Evolutionary conservation across 1,140 invertebrate species (phyloP).

Genomic region (Arion vulgaris): DNA sequence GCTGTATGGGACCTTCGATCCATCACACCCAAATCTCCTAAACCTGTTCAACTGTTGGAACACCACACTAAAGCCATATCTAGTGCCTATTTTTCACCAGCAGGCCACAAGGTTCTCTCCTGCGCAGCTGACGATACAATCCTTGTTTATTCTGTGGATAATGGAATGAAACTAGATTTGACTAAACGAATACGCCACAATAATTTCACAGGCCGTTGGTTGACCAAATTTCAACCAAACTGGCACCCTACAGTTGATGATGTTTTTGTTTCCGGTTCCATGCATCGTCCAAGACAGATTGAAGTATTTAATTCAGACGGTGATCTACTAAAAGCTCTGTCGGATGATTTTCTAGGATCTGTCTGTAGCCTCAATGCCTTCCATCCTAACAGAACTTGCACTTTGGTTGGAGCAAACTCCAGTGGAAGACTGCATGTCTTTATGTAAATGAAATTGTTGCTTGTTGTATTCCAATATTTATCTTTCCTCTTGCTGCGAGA

Average conservation of each 20-base stretch:
- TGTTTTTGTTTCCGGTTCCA: slow-evolving; percentile 70
- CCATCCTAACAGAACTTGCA: slow-evolving; percentile 54
- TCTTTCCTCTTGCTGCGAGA: no score
- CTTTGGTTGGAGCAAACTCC: slow-evolving; percentile 67
- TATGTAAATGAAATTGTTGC: slow-evolving; percentile 50
- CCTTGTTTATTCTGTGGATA: slow-evolving; percentile 14
- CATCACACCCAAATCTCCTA: slow-evolving; percentile 4
- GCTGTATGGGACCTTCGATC: slow-evolving; percentile 26
- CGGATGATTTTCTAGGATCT: slow-evolving; percentile 59
- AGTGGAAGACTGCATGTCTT: slow-evolving; percentile 69
- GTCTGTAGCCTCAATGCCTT: slow-evolving; percentile 62
- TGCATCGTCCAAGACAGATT: slow-evolving; percentile 66
- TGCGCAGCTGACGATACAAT: slow-evolving; percentile 27
- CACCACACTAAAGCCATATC: slow-evolving; percentile 23
- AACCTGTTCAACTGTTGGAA: slow-evolving; percentile 7
- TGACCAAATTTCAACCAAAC: slow-evolving; percentile 67
- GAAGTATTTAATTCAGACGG: slow-evolving; percentile 58
- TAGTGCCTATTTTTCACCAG: slow-evolving; percentile 37
- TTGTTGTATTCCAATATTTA: no score
- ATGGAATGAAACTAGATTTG: background rate
- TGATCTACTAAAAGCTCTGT: slow-evolving; percentile 46
- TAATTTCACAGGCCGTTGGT: slow-evolving; percentile 70
- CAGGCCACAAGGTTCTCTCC: slow-evolving; percentile 25
- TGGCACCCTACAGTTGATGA: slow-evolving; percentile 72
- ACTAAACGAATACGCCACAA: slow-evolving; percentile 64